Percentiles rank a stretch among this genome's conserved stretches.
These are phyloP conservation scores for Maconellicoccus hirsutus DNA, from an alignment of 1,140 invertebrate genomes.

Conservation along the genomic window DNA sequence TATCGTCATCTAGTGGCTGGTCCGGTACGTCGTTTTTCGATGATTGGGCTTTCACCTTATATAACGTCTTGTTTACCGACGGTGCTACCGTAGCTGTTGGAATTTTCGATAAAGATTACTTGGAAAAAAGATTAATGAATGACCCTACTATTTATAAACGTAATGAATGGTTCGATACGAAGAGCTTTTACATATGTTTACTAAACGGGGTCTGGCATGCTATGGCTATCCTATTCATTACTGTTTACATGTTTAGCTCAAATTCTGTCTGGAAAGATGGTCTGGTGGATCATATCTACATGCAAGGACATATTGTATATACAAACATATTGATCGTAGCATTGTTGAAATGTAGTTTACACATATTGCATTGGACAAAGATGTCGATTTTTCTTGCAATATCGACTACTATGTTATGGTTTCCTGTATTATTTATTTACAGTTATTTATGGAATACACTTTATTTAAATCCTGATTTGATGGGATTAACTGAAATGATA, in stretches of 20 bases:
- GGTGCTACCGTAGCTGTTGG: conserved; percentile 12
- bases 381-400: not conserved
- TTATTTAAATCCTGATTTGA: not conserved
- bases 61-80: conserved; percentile 24
- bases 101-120: conserved; percentile 55
- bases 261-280: conserved; percentile 14
- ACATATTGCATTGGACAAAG: not conserved
- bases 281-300: not conserved
- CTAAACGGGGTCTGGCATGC: not conserved
- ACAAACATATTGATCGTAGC: not conserved
- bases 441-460: not conserved
- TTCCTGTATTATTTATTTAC: conserved; percentile 1
- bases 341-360: not conserved
- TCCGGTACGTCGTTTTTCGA: conserved; percentile 41
- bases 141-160: conserved; percentile 53
- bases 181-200: conserved; percentile 21
- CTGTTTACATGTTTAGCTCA: not conserved
- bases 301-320: conserved; percentile 19
- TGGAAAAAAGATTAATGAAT: conserved; percentile 44
- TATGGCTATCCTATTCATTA: not conserved
- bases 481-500: not conserved
- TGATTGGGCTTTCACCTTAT: conserved; percentile 21
- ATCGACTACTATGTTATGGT: not conserved
- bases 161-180: conserved; percentile 11
- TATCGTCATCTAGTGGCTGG: conserved; percentile 56